phyloP scores from a whole-genome alignment of 2,113 vertebrate genomes.

The Dendrocopos noguchii region DNA sequence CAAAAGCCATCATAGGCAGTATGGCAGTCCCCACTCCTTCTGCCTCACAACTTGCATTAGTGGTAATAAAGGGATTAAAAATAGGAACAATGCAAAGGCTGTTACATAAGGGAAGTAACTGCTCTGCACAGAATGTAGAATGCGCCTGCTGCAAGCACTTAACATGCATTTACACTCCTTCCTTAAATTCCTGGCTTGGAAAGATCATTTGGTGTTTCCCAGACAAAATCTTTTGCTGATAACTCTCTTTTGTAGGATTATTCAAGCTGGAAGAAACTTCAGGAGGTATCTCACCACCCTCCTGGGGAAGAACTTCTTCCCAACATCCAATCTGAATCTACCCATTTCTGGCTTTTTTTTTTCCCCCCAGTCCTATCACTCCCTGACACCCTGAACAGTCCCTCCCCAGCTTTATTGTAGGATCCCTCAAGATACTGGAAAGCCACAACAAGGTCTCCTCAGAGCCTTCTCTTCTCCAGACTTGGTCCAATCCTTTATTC shows the following conservation, averaged over 20 bases:
- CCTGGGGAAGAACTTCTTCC: too few species aligned
- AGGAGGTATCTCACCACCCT: background rate
- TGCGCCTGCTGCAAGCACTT: background rate
- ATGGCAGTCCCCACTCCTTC: background rate
- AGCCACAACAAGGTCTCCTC: too few species aligned
- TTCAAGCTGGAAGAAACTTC: background rate
- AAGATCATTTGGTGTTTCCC: background rate
- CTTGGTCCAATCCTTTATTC: background rate
- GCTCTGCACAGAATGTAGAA: background rate
- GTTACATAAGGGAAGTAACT: background rate
- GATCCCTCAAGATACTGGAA: too few species aligned
- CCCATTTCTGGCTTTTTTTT: too few species aligned
- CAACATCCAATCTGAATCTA: too few species aligned
- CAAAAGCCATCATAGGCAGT: background rate
- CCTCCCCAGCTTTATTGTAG: too few species aligned
- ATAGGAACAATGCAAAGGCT: slow-evolving; percentile 1
- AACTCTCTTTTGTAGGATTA: background rate
- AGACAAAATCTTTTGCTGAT: background rate
- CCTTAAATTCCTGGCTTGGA: background rate
- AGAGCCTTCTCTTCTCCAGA: too few species aligned
- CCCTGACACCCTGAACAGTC: too few species aligned
- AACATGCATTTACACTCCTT: background rate
- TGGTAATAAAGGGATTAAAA: slow-evolving; percentile 1
- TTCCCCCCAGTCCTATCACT: too few species aligned
- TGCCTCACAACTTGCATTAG: background rate